A percentile compares a stretch with the other conserved stretches of the same genome.
Conservation (phyloP, 2,113 vertebrate species). For the Anseranas semipalmata region DNA sequence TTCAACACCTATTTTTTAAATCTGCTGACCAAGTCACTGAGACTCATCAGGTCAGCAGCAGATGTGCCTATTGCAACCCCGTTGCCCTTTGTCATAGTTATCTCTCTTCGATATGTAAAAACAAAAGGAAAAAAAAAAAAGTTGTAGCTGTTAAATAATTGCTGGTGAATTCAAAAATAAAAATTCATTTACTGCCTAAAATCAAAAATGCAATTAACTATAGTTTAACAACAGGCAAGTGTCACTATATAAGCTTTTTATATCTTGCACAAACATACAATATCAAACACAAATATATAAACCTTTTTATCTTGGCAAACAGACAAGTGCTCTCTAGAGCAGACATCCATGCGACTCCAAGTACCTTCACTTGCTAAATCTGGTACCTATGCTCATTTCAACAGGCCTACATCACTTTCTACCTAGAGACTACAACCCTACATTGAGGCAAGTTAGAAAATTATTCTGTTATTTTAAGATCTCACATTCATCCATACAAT, state of each 20-base stretch:
- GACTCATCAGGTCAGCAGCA: not conserved
- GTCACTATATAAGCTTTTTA: not conserved
- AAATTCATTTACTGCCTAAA: not conserved
- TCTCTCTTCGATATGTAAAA: not conserved
- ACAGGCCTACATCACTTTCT: rapidly evolving
- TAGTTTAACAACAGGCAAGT: not conserved
- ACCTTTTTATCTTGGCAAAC: not conserved
- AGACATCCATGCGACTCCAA: not conserved
- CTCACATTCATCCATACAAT: rapidly evolving
- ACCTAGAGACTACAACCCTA: rapidly evolving
- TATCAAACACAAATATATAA: not conserved
- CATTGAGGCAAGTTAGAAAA: rapidly evolving
- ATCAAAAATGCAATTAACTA: not conserved
- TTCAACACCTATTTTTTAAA: not conserved
- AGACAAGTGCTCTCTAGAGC: not conserved
- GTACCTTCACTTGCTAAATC: not conserved
- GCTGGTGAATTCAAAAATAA: not conserved
- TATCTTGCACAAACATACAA: not conserved
- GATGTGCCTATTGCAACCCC: not conserved
- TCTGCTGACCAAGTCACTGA: not conserved
- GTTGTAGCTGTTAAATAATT: not conserved
- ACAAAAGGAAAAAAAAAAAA: not conserved
- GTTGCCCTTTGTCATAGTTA: not conserved
- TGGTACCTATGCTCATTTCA: rapidly evolving
- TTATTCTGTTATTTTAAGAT: rapidly evolving